These are phyloP conservation scores for Macaca mulatta DNA, from an alignment of 2,113 vertebrate genomes.

Conservation along the genomic window DNA sequence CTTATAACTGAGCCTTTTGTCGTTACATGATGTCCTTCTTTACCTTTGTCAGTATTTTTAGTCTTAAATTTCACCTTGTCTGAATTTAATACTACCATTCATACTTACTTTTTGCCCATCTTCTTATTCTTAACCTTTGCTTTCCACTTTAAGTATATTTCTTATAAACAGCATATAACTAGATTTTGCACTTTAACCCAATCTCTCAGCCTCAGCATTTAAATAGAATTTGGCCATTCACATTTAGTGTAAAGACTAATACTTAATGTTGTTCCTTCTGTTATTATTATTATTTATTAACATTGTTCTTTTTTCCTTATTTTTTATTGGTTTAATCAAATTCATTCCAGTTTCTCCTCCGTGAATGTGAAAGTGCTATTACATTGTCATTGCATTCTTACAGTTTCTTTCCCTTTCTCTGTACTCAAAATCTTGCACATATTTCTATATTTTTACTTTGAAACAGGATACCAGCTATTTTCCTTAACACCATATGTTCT, in stretches of 20 bases:
- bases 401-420: not conserved
- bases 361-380: not conserved
- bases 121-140: not conserved
- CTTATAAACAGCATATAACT: not conserved
- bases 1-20: not conserved
- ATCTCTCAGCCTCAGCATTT: not conserved
- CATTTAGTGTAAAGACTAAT: not conserved
- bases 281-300: conserved; percentile 19
- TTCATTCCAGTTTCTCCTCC: not conserved
- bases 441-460: not conserved
- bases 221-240: conserved; percentile 16
- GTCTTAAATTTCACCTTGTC: not conserved
- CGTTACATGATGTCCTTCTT: not conserved
- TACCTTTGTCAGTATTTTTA: not conserved
- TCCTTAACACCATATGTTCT: not conserved
- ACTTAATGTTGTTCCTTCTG: not conserved
- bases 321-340: conserved; percentile 21
- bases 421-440: not conserved
- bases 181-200: not conserved
- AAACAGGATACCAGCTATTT: not conserved
- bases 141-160: not conserved
- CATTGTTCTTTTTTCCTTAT: conserved; percentile 24
- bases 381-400: not conserved
- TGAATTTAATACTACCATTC: not conserved
- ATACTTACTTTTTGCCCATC: not conserved